These are phyloP conservation scores for Phortica variegata DNA, from an alignment of 1,140 invertebrate species.

Conservation along the genomic window DNA sequence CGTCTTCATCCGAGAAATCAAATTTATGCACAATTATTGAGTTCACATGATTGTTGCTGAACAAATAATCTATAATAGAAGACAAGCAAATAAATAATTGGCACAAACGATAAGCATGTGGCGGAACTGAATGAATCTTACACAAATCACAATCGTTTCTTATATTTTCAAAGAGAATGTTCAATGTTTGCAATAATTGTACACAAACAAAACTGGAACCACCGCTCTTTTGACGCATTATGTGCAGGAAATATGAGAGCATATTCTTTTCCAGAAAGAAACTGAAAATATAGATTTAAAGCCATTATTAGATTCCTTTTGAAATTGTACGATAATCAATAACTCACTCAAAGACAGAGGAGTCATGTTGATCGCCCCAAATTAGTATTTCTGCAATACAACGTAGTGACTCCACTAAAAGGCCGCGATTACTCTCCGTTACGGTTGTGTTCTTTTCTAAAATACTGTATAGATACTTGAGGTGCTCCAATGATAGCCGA, in stretches of 20 bases:
- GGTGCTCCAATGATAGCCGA: conserved; percentile 91
- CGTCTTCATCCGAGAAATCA: conserved; percentile 99
- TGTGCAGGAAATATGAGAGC: conserved; percentile 95
- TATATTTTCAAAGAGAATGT: conserved; percentile 99
- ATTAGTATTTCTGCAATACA: conserved; percentile 99
- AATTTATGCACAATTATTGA: conserved; percentile 99
- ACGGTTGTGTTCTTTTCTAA: conserved; percentile 96
- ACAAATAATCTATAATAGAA: conserved; percentile 88
- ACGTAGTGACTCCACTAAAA: conserved; percentile 94
- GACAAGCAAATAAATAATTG: not conserved
- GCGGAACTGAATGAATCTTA: conserved; percentile 66
- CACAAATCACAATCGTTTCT: conserved; percentile 97
- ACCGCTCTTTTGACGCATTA: conserved; percentile 97
- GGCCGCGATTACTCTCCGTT: conserved; percentile 88
- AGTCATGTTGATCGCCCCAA: conserved; percentile 99
- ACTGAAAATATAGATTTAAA: conserved; percentile 62
- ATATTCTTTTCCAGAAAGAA: conserved; percentile 99
- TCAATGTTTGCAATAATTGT: conserved; percentile 95
- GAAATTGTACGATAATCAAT: conserved; percentile 24
- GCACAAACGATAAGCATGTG: not conserved
- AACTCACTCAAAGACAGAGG: conserved; percentile 96
- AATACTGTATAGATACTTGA: conserved; percentile 96
- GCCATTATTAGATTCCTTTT: not conserved
- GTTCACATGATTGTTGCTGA: conserved; percentile 99
- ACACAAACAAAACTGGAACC: conserved; percentile 92